These are phyloP conservation scores for Gnatocerus cornutus DNA, from an alignment of 2,888 invertebrate genomes.

Conservation along the genomic window DNA sequence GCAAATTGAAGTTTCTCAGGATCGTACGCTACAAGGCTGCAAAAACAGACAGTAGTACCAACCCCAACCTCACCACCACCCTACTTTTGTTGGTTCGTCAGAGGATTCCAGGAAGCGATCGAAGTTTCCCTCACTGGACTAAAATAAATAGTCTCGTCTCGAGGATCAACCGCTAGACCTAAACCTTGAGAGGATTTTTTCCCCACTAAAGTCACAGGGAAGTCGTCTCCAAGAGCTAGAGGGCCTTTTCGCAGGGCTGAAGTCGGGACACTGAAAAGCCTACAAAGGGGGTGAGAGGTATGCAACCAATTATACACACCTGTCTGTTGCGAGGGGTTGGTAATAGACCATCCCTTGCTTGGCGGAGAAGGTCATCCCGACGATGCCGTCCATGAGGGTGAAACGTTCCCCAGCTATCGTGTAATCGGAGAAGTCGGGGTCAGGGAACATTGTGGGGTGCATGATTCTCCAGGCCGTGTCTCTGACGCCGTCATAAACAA, in stretches of 20 bases:
- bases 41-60: slow-evolving; percentile 5
- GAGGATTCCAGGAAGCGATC: slow-evolving; percentile 85
- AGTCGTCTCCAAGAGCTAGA: slow-evolving; percentile 78
- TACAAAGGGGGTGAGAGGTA: slow-evolving; percentile 63
- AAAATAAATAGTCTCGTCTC: slow-evolving; percentile 84
- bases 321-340: slow-evolving; percentile 83
- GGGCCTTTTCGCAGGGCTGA: slow-evolving; percentile 83
- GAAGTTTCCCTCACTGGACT: slow-evolving; percentile 88
- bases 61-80: too few relatives aligned
- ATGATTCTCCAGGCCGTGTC: slow-evolving; percentile 87
- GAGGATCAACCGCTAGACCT: slow-evolving; percentile 81
- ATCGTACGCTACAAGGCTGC: slow-evolving; percentile 82
- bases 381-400: slow-evolving; percentile 83
- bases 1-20: slow-evolving; percentile 84
- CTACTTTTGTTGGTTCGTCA: slow-evolving; percentile 82
- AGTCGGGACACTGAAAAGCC: slow-evolving; percentile 85
- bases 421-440: slow-evolving; percentile 85
- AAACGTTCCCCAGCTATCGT: slow-evolving; percentile 80
- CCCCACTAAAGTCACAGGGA: slow-evolving; percentile 86
- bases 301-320: slow-evolving; percentile 66
- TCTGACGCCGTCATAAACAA: slow-evolving; percentile 80
- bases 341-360: slow-evolving; percentile 78
- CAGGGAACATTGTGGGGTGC: slow-evolving; percentile 89
- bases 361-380: slow-evolving; percentile 81
- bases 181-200: slow-evolving; percentile 90